Evolutionary conservation across 2,888 invertebrate genomes (phyloP), one percentile per base, ranked within the genome.

Genomic region (Lottia gigantea): DNA sequence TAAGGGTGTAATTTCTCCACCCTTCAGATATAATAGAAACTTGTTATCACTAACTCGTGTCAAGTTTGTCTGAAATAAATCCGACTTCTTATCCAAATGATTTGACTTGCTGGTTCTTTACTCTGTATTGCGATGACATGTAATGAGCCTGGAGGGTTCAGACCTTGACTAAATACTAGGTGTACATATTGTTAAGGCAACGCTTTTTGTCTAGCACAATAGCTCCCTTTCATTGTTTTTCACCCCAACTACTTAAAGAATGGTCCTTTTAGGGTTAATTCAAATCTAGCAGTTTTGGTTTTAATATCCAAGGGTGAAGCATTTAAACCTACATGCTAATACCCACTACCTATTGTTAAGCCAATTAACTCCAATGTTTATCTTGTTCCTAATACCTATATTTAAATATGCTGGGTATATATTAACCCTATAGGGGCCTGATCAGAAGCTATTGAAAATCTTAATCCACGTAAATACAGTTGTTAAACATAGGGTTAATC

Each of bases 181-280:
- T 55, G 55, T 40, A 55, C 19, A 14, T 23, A 55, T 55, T 55
- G 55, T 55, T 55, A 55, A 55, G 55, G 55, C 55, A 55, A 55
- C 55, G 55, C 23, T 23, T 55, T 16, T 23, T 55, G 19, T 19
- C 23, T 55, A 55, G 55, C 23, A 23, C 19, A 19, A 55, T 23
- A n/a, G 23, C 19, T 23, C 23, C 23, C 55, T 4, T 19, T 14
- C 55, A 55, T 55, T 55, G 55, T 55, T 55, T 55, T 23, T 12
- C 11, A 23, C 23, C 23, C 19, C 55, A 23, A 55, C 11, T 55
- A 55, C 55, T 23, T 23, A 19, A 23, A 12, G 14, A 55, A 55
- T 12, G 19, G 11, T 23, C 19, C 23, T 55, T 55, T 55, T 19
- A 55, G 23, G 12, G 19, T 55, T 55, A 55, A 55, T 55, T 55